Conservation (phyloP, 2,113 vertebrate genomes). For the Trichomycterus rosablanca region DNA sequence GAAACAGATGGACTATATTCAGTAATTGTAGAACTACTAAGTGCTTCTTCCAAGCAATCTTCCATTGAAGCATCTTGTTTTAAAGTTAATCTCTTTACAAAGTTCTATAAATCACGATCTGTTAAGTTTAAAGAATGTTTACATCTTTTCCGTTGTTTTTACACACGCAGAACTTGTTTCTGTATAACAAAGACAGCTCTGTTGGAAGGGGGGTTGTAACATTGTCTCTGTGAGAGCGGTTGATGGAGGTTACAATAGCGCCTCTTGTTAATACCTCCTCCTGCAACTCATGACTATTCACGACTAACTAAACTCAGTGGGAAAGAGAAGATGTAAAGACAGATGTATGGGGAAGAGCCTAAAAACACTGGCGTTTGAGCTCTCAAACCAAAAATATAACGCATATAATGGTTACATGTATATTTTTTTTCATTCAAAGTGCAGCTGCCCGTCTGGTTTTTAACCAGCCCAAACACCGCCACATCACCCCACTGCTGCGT, state of each 20-base stretch:
- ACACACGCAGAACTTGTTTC: slow-evolving; percentile 48
- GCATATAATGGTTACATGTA: no score
- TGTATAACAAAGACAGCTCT: slow-evolving; percentile 48
- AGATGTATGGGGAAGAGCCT: neutral
- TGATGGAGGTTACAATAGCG: slow-evolving; percentile 56
- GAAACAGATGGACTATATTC: no score
- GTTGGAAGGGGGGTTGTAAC: slow-evolving; percentile 29
- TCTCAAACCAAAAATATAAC: neutral
- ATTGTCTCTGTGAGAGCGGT: slow-evolving; percentile 46
- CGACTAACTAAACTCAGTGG: slow-evolving; percentile 3
- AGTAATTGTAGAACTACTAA: no score
- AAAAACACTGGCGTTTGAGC: neutral
- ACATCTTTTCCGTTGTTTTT: slow-evolving; percentile 23
- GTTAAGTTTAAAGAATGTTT: no score
- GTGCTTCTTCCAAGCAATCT: no score
- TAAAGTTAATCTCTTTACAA: no score
- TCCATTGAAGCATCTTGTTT: no score
- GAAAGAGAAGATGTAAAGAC: neutral
- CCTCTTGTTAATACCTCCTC: slow-evolving; percentile 47
- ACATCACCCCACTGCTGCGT: no score
- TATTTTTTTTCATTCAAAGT: no score
- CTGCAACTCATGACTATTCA: slow-evolving; percentile 41
- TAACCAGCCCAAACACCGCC: no score
- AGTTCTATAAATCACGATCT: no score
- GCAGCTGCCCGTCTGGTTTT: no score